Evolutionary conservation across 2,888 invertebrate species (phyloP), one percentile per base, ranked within the genome.

Genomic region (Yponomeuta plumbellus): DNA sequence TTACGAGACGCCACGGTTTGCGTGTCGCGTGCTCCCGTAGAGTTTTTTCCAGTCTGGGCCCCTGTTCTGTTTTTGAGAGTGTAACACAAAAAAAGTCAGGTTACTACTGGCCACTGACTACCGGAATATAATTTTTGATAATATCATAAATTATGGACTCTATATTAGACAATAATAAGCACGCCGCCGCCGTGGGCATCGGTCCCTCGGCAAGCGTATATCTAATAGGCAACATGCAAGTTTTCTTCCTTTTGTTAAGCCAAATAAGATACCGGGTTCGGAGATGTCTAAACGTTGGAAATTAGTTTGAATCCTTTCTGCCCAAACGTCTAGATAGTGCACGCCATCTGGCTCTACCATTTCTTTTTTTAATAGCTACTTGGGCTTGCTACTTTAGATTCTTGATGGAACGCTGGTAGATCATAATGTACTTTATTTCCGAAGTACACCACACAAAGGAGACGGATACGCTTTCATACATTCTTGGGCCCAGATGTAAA

Each of bases 121-220:
- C 91, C 79, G 91, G 88, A 90, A 90, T 88, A 86, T 88, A 87
- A 88, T 89, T 90, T 86, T 86, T 87, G 88, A 78, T 88, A 88
- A 90, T 90, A 90, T 90, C 73, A 85, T 85, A 88, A 90, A 91
- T 90, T 90, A 90, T 83, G 76, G 80, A 79, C 79, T 26, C 26
- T 83, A 85, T 85, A 85, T 85, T 80, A 77, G 78, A 80, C 81
- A 75, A 80, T 84, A 85, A 87, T 85, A 80, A 83, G 80, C 81
- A 79, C 44, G 84, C 83, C 83, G 84, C 83, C 83, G 78, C 76
- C 34, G 78, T 76, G 72, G 79, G 81, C 74, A 75, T 75, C 69
- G 71, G 34, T 34, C n/a, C 21, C 66, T 13, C 34, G 62, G 67
- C 56, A 26, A 61, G 61, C 56, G 40, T 65, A 65, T 65, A n/a